phyloP scores from a whole-genome alignment of 1,140 invertebrate genomes.

The Heliothis subflexa region DNA sequence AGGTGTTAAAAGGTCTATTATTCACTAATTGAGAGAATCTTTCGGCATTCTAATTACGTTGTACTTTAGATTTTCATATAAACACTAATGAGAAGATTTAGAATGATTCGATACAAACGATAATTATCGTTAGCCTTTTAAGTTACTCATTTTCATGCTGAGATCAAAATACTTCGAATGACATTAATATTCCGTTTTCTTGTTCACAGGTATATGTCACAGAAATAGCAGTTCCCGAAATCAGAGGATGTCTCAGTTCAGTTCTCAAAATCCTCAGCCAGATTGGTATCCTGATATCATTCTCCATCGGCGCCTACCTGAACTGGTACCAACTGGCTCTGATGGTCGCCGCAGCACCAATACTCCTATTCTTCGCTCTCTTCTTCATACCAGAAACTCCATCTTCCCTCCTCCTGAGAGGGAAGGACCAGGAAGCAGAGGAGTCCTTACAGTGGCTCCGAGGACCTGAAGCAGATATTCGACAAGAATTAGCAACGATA shows the following conservation, averaged over 20 bases:
- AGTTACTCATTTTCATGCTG: background rate
- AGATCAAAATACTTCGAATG: background rate
- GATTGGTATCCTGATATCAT: slow-evolving; percentile 93
- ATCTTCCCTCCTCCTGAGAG: slow-evolving; percentile 91
- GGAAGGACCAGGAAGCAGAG: slow-evolving; percentile 92
- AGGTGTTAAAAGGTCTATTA: background rate
- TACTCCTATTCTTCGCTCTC: slow-evolving; percentile 89
- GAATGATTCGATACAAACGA: no score
- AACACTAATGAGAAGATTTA: no score
- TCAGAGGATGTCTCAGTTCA: slow-evolving; percentile 94
- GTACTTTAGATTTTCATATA: no score
- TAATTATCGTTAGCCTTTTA: background rate
- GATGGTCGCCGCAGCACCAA: slow-evolving; percentile 91
- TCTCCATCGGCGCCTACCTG: slow-evolving; percentile 92
- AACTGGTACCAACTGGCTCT: slow-evolving; percentile 93
- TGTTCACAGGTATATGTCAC: slow-evolving; percentile 93
- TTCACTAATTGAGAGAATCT: no score
- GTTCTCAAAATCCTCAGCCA: slow-evolving; percentile 94
- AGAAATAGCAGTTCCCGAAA: slow-evolving; percentile 94
- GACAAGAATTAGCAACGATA: slow-evolving; percentile 89
- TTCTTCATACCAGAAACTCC: slow-evolving; percentile 94
- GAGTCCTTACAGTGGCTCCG: slow-evolving; percentile 92
- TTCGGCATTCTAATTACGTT: no score
- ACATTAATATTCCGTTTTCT: slow-evolving; percentile 52
- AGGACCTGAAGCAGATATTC: slow-evolving; percentile 90